Base-by-base conservation (phyloP, 2,113 vertebrate genomes). In the Camelus dromedarius region DNA sequence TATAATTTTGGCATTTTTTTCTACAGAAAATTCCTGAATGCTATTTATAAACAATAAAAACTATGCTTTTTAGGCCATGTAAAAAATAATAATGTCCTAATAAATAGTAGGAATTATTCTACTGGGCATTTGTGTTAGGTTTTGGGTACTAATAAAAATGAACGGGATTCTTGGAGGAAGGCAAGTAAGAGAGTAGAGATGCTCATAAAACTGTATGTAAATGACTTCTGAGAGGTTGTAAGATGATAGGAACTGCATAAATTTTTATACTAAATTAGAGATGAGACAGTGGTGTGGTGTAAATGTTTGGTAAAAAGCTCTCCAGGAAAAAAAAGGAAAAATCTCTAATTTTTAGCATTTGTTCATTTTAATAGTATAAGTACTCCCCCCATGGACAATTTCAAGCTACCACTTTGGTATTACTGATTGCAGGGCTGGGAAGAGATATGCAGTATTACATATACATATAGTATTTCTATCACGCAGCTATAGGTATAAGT, bases 121-220 rank as follows among this genome's bases (percentile, higher is more conserved):
- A 64, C 22, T 76, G 6, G 30, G 3, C 24, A 52, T 93, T 96
- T 67, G 20, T 75, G 13, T 80, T 92, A 56, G 30, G 32, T 38
- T 96, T 11, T 62, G 5, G 8, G 10, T 86, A 85, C 15, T 86
- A 67, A 64, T 4, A 86, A 35, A 84, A 91, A 81, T 18, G 54
- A 58, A 64, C 14, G 32, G 30, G 4, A 42, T n/a, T 48, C 58
- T 64, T 52, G n/a, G 22, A 88, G 2, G 13, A 90, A 30, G 5
- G 0, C 46, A 19, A 38, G 3, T 28, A 15, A 11, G 24, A 66
- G 13, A 75, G 0, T 42, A n/a, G 11, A 89, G 2, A 30, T 85
- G 12, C 35, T 92, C 75, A 91, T 82, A 79, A 96, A 76, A 84
- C 80, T 22, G 84, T 12, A 91, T 3, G 83, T 35, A 75, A 66